A percentile compares a stretch with the other conserved stretches of the same genome.
Conservation (phyloP, 2,888 invertebrate species). For the Microchrysa polita region DNA sequence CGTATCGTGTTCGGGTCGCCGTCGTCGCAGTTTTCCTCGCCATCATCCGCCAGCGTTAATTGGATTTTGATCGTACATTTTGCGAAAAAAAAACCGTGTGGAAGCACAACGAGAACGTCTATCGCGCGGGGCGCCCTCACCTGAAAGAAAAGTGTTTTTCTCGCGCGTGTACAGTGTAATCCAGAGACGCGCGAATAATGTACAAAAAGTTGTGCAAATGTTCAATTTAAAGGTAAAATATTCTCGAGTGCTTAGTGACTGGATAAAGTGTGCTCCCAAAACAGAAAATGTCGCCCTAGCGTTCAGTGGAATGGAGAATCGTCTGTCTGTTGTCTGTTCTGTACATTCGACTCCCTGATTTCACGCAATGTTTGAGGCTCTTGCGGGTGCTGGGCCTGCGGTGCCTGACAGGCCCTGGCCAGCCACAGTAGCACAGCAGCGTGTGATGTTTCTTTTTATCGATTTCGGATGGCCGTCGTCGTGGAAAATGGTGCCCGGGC, state of each 20-base stretch:
- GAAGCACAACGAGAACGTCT: background rate
- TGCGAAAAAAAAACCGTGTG: background rate
- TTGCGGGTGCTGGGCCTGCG: slow-evolving; percentile 22
- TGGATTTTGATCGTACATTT: background rate
- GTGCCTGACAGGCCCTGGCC: too few species aligned
- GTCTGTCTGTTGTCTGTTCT: background rate
- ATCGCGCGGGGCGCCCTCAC: background rate
- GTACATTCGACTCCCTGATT: background rate
- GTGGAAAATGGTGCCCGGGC: slow-evolving; percentile 18
- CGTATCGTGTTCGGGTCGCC: background rate
- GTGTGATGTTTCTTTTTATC: slow-evolving; percentile 31
- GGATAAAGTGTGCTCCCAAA: background rate
- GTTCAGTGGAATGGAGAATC: background rate
- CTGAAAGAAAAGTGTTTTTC: slow-evolving; percentile 11
- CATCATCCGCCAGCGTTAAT: background rate
- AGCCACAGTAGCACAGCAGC: background rate
- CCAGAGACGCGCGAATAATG: slow-evolving; percentile 43
- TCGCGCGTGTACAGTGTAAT: slow-evolving; percentile 3
- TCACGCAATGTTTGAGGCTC: background rate
- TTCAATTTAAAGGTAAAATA: slow-evolving; percentile 48
- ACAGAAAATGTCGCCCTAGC: slow-evolving; percentile 23
- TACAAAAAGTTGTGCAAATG: slow-evolving; percentile 45
- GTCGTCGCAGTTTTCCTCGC: background rate
- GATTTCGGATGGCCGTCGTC: slow-evolving; percentile 12
- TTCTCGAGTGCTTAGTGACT: slow-evolving; percentile 4